phyloP scores from a whole-genome alignment of 2,113 vertebrate genomes.

The Brachionichthys hirsutus region DNA sequence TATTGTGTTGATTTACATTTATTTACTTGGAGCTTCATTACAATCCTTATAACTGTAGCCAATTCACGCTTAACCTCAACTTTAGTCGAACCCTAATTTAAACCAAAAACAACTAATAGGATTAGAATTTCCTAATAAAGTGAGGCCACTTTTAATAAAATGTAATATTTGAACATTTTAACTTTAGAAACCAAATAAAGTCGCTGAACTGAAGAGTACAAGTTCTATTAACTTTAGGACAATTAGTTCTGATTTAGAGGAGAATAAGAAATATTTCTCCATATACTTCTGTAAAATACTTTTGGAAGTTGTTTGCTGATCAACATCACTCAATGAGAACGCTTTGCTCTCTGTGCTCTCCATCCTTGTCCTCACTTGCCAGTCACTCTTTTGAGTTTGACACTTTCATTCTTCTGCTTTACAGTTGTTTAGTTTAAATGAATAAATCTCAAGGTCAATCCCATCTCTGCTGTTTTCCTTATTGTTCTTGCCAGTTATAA shows the following conservation, averaged over 20 bases:
- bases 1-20: no score
- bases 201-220: no score
- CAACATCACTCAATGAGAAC: neutral
- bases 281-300: neutral
- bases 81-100: no score
- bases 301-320: neutral
- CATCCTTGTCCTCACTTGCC: neutral
- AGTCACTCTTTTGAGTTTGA: neutral
- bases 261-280: neutral
- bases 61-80: no score
- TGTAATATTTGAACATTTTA: no score
- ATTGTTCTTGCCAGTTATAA: neutral
- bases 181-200: no score
- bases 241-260: neutral
- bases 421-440: neutral
- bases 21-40: slow-evolving; percentile 2
- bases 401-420: neutral
- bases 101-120: no score
- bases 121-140: no score
- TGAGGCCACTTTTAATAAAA: no score
- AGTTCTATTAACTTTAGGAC: no score
- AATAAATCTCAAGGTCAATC: neutral
- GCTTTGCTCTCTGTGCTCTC: neutral
- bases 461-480: neutral
- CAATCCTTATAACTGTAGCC: neutral